phyloP scores from a whole-genome alignment of 2,888 invertebrate species.

The Caenorhabditis drosophilae region DNA sequence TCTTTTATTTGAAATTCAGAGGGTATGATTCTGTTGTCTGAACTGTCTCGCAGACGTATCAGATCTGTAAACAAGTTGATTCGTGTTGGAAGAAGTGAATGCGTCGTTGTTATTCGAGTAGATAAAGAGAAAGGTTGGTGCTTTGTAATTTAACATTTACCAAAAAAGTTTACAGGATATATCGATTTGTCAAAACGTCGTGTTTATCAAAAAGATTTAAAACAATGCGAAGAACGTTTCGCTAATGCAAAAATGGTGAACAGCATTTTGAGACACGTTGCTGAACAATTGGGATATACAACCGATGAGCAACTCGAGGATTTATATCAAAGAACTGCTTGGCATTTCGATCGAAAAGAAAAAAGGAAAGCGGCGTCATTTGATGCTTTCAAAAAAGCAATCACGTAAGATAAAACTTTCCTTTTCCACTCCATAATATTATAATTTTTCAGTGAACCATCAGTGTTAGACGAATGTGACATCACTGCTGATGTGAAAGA shows the following conservation, averaged over 20 bases:
- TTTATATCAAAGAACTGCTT: slow-evolving; percentile 78
- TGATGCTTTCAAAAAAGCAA: slow-evolving; percentile 97
- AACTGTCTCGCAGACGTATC: slow-evolving; percentile 95
- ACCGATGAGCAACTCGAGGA: slow-evolving; percentile 86
- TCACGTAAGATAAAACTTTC: slow-evolving; percentile 77
- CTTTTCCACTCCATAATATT: slow-evolving; percentile 6
- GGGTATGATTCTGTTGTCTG: slow-evolving; percentile 95
- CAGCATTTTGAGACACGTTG: slow-evolving; percentile 91
- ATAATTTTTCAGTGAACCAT: slow-evolving; percentile 80
- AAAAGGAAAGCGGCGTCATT: slow-evolving; percentile 94
- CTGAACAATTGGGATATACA: slow-evolving; percentile 88
- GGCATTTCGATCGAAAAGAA: slow-evolving; percentile 96
- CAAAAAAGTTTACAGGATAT: slow-evolving; percentile 78
- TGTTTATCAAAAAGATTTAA: slow-evolving; percentile 95
- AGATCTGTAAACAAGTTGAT: slow-evolving; percentile 98
- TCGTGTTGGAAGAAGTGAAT: slow-evolving; percentile 96
- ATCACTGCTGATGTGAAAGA: slow-evolving; percentile 89
- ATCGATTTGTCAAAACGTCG: slow-evolving; percentile 98
- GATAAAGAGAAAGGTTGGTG: slow-evolving; percentile 93
- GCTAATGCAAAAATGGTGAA: slow-evolving; percentile 76
- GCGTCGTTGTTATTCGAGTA: slow-evolving; percentile 96
- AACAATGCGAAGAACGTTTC: slow-evolving; percentile 96
- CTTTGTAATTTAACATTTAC: not conserved
- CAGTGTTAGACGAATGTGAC: slow-evolving; percentile 91
- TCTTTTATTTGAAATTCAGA: slow-evolving; percentile 37